Percentiles rank a stretch among this genome's conserved stretches.
Evolutionary conservation across 1,140 invertebrate species (phyloP).

Genomic region (Acyrthosiphon pisum): DNA sequence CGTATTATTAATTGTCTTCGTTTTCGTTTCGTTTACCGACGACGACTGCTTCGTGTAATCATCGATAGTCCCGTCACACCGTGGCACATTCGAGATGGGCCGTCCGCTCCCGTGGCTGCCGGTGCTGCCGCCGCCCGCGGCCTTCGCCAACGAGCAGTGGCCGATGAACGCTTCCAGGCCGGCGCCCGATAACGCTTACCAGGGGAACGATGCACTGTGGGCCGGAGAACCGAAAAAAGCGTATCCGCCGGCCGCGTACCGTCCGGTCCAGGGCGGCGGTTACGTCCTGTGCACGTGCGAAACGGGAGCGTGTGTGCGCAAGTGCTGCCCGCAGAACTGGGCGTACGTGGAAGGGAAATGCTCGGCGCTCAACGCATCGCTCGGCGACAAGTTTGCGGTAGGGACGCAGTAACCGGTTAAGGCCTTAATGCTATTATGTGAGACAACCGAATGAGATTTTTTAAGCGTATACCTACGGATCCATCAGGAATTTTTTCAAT

Average conservation of each 20-base stretch:
- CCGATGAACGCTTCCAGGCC: neutral
- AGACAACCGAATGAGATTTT: neutral
- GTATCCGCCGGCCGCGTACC: neutral
- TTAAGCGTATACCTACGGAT: neutral
- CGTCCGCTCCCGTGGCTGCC: neutral
- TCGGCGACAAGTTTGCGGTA: neutral
- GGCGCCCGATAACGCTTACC: neutral
- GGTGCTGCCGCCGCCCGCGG: too few species aligned
- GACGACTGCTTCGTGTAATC: too few species aligned
- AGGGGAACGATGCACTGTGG: neutral
- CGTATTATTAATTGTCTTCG: neutral
- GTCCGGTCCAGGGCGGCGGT: neutral
- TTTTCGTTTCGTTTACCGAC: neutral
- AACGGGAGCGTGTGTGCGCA: neutral
- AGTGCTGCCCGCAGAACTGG: neutral
- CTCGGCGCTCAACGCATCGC: neutral
- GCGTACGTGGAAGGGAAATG: neutral
- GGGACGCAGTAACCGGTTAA: neutral
- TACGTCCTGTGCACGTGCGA: slow-evolving; percentile 10
- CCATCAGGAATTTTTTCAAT: neutral
- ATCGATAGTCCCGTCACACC: neutral
- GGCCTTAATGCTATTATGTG: neutral
- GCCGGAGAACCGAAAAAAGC: neutral
- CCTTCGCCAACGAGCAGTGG: neutral
- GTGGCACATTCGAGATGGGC: neutral